Evolutionary conservation across 2,888 invertebrate genomes (phyloP).

Genomic region (Kuschelorhynchus macadamiae): DNA sequence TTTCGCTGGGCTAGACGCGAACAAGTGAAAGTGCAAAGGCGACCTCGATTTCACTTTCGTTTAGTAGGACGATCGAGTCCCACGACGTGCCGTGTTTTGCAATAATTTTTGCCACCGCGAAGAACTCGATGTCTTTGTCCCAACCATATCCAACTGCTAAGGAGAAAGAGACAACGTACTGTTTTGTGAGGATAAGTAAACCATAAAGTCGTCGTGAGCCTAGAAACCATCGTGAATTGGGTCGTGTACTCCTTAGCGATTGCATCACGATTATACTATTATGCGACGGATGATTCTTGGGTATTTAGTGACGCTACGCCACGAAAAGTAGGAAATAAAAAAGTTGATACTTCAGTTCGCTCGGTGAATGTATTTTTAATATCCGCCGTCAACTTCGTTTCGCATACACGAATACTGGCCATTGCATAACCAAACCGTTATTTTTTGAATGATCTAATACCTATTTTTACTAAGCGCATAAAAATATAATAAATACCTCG

Average conservation of each 20-base stretch:
- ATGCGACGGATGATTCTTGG: constrained; percentile 65
- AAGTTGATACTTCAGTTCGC: constrained; percentile 13
- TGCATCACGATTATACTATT: constrained; percentile 63
- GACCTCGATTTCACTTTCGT: constrained; percentile 71
- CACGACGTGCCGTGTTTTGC: constrained; percentile 65
- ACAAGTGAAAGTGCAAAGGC: constrained; percentile 70
- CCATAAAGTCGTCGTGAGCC: constrained; percentile 55
- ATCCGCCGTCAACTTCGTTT: neutral
- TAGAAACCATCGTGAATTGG: constrained; percentile 68
- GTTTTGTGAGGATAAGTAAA: constrained; percentile 34
- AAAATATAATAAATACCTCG: too few relatives aligned
- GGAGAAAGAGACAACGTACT: constrained; percentile 41
- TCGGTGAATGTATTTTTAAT: constrained; percentile 3
- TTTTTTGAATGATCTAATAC: too few relatives aligned
- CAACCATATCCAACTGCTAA: constrained; percentile 4
- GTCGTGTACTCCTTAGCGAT: constrained; percentile 67
- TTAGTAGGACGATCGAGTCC: constrained; percentile 70
- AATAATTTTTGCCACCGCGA: constrained; percentile 54
- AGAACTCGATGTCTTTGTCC: constrained; percentile 52
- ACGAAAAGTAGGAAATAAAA: constrained; percentile 30
- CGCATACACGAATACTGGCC: neutral
- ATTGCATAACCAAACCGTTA: too few relatives aligned
- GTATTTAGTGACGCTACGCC: constrained; percentile 40
- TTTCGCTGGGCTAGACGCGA: constrained; percentile 67
- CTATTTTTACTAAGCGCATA: too few relatives aligned